Evolutionary conservation across 2,888 invertebrate species (phyloP), one percentile per base, ranked within the genome.

Genomic region (Cremastinae sp.): DNA sequence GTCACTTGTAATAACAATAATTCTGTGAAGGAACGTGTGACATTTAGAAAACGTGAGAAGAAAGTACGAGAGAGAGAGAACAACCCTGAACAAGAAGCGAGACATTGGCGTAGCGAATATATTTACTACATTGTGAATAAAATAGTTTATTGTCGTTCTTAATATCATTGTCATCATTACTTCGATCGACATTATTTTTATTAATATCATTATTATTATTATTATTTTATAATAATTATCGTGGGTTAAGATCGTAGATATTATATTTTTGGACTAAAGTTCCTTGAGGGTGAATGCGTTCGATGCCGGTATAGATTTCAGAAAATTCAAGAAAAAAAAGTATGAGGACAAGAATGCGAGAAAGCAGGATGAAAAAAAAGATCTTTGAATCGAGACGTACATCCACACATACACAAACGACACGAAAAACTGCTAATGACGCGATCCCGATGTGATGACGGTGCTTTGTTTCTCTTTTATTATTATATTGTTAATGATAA

Each of bases 381-480:
- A 43, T 14, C 28, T n/a, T n/a, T n/a, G n/a, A 28, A 28, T 5
- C 2, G 28, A 28, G 2, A 28, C 28, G 5, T 5, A 28, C 28
- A 28, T 28, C 61, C 68, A 54, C 22, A 41, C 54, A 53, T 72
- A 54, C 72, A 71, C 78, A 80, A 64, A 28, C 2, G 2, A 28
- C 28, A 54, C 69, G 65, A 5, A 58, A 53, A 59, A 77, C 59
- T 65, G 69, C 79, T 75, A 78, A 80, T 68, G 78, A 82, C 79
- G 82, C 83, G 79, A 80, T 84, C 85, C 87, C 83, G 84, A 87
- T 88, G 88, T 88, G 88, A 88, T 88, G 86, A 88, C 85, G 88
- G 87, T 88, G 88, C 88, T 88, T 88, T 87, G 86, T 88, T 88
- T 88, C 87, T 87, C 84, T 84, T 86, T 74, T 51, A 49, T 56